Base-by-base conservation (phyloP, 2,888 invertebrate species). In the Noctua janthe region DNA sequence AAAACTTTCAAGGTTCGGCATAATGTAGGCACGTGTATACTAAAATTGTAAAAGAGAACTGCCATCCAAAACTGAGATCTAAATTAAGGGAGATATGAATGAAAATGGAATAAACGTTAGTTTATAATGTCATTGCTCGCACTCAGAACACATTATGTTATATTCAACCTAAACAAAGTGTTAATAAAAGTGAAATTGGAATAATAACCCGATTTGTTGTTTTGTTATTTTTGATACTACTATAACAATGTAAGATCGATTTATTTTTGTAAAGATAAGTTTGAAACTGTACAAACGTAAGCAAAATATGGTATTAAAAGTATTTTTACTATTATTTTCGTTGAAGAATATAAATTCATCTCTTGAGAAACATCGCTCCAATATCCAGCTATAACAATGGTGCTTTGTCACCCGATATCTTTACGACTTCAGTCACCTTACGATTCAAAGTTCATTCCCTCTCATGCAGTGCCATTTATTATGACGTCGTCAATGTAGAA, bases 381-480 rank as follows among this genome's bases (percentile, higher is more conserved):
- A 73, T 39, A 83, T 79, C 66, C 49, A 76, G 66, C 74, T 35
- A 64, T 75, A 59, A 86, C 69, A 88, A 80, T 71, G 72, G 80
- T 77, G 67, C 81, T 87, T 87, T 85, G 81, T 80, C 74, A 81
- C 47, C 67, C 62, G 74, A 88, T 81, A 78, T 84, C 76, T 88
- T 88, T 83, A 87, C 75, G 82, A 85, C 83, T 80, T 81, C 62
- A 81, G 85, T 88, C 84, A 88, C 85, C 85, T 89, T 84, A 83
- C 72, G 77, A 84, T 83, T 84, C 72, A 71, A 72, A 90, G 85
- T 85, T 89, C 85, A 78, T 89, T 81, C 80, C 64, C 81, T 72
- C 51, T 76, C 43, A 73, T 82, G 79, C 83, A 89, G 47, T 83
- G 17, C 77, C 66, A 71, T 78, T 74, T 69, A 74, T 64, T 80